Conservation (phyloP, 2,113 vertebrate species). For the Crypturellus undulatus region DNA sequence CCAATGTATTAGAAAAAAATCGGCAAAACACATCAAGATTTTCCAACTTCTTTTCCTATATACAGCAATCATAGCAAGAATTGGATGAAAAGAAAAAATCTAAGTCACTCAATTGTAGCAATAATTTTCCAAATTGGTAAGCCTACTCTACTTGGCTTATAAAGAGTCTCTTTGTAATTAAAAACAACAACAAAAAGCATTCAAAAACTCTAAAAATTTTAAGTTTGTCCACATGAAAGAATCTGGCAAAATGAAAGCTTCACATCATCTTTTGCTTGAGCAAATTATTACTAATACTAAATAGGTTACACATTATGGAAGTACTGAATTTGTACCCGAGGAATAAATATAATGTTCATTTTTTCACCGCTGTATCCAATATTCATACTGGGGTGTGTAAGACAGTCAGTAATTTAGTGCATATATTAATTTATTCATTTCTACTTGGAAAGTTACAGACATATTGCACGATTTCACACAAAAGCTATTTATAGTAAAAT, state of each 20-base stretch:
- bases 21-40: not conserved
- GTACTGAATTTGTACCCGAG: not conserved
- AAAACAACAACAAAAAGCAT: not conserved
- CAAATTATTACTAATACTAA: not conserved
- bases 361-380: not conserved
- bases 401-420: not conserved
- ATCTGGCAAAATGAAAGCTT: constrained; percentile 3
- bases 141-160: not conserved
- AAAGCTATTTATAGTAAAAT: constrained; percentile 28
- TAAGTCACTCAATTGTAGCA: not conserved
- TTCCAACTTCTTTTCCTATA: not conserved
- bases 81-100: not conserved
- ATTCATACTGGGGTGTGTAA: not conserved
- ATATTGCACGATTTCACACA: not conserved
- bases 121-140: not conserved
- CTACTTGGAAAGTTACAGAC: not conserved
- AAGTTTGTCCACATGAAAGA: not conserved
- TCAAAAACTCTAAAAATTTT: not conserved
- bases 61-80: not conserved
- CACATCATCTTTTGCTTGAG: not conserved
- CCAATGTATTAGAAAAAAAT: not conserved
- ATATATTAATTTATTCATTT: not conserved
- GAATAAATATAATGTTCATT: not conserved
- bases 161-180: not conserved
- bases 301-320: not conserved